These are phyloP conservation scores for Pectinophora gossypiella DNA, from an alignment of 1,140 invertebrate species.

Conservation along the genomic window DNA sequence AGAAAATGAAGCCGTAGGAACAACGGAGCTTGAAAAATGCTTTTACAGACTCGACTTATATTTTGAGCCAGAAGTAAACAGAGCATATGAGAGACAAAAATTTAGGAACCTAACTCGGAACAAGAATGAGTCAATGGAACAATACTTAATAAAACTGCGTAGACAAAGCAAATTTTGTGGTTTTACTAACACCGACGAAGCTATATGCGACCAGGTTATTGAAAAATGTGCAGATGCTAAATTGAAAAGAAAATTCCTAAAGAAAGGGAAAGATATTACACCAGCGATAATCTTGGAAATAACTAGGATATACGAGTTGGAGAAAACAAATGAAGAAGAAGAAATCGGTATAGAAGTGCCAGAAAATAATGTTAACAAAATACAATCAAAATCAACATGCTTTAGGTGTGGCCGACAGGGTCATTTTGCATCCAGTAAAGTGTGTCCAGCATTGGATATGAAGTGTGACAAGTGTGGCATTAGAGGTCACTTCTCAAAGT, in stretches of 20 bases:
- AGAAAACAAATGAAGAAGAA: neutral
- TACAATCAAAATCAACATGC: neutral
- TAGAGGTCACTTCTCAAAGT: neutral
- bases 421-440: neutral
- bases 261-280: neutral
- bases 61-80: slow-evolving; percentile 4
- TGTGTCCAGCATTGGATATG: neutral
- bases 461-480: slow-evolving; percentile 5
- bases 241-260: neutral
- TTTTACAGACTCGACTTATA: too few relatives aligned
- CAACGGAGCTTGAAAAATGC: neutral
- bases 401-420: slow-evolving; percentile 3
- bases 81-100: slow-evolving; percentile 4
- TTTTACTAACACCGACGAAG: neutral
- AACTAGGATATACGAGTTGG: neutral
- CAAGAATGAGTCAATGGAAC: neutral
- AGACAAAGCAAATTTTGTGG: neutral
- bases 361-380: slow-evolving; percentile 5
- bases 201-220: neutral
- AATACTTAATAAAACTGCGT: neutral
- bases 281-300: neutral
- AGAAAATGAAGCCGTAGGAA: neutral
- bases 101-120: neutral
- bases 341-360: too few relatives aligned
- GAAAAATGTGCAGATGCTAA: too few relatives aligned